Conservation (phyloP, 1,140 invertebrate species). For the Maniola jurtina region DNA sequence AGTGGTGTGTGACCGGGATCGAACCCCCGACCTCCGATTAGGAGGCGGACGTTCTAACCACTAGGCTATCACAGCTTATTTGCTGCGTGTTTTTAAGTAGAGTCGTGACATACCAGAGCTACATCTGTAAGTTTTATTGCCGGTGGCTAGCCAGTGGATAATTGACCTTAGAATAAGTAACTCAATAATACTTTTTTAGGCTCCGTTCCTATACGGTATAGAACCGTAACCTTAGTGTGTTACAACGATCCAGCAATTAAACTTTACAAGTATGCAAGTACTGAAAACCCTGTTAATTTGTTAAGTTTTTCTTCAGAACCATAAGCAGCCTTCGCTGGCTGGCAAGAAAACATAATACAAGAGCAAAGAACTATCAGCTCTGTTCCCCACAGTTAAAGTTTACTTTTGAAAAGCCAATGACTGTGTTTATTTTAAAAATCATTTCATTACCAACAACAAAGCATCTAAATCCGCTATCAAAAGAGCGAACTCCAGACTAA, state of each 20-base stretch:
- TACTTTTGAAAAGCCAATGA: neutral
- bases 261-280: neutral
- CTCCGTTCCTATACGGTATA: too few relatives aligned
- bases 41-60: too few relatives aligned
- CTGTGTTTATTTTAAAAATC: neutral
- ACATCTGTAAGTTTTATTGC: too few relatives aligned
- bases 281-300: neutral
- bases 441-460: conserved; percentile 15
- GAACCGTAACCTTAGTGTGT: too few relatives aligned
- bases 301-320: neutral
- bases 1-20: too few relatives aligned
- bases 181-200: too few relatives aligned
- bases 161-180: too few relatives aligned
- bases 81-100: too few relatives aligned
- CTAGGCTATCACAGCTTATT: too few relatives aligned
- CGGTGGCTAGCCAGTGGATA: too few relatives aligned
- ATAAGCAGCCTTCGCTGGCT: neutral
- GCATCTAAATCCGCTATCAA: conserved; percentile 9
- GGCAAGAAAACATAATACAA: neutral
- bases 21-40: too few relatives aligned
- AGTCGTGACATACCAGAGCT: too few relatives aligned
- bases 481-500: conserved; percentile 12
- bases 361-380: neutral
- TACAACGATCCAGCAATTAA: neutral
- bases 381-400: neutral